These are phyloP conservation scores for Xylota segnis DNA, from an alignment of 2,888 invertebrate genomes.

Conservation along the genomic window DNA sequence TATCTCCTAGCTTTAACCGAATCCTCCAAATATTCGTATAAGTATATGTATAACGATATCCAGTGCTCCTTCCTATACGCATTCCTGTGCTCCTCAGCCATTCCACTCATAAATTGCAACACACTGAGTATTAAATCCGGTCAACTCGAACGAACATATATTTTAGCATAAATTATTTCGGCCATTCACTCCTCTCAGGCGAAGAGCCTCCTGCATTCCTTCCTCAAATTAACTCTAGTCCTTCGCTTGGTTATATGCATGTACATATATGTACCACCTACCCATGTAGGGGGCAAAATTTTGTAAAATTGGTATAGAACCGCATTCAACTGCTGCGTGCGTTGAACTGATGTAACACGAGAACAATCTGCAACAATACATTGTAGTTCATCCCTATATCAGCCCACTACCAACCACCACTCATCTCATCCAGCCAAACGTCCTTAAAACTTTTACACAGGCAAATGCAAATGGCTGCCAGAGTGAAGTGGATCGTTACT, in stretches of 20 bases:
- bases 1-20: neutral
- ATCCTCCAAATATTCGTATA: neutral
- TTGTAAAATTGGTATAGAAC: conserved; percentile 69
- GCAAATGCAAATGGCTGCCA: conserved; percentile 70
- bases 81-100: conserved; percentile 6
- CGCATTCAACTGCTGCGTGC: conserved; percentile 69
- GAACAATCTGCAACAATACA: conserved; percentile 75
- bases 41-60: neutral
- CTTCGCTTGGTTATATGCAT: neutral
- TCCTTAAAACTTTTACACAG: conserved; percentile 58
- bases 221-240: conserved; percentile 44
- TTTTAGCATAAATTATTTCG: conserved; percentile 73
- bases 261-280: neutral
- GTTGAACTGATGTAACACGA: conserved; percentile 70
- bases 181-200: conserved; percentile 63
- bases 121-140: conserved; percentile 71
- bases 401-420: neutral
- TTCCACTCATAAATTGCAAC: conserved; percentile 64
- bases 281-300: conserved; percentile 57
- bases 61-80: neutral
- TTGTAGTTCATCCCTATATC: conserved; percentile 39
- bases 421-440: conserved; percentile 58
- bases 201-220: conserved; percentile 54
- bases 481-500: conserved; percentile 55
- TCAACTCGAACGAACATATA: conserved; percentile 69